phyloP scores from a whole-genome alignment of 2,888 invertebrate species.

The Pristionchus arcanus region DNA sequence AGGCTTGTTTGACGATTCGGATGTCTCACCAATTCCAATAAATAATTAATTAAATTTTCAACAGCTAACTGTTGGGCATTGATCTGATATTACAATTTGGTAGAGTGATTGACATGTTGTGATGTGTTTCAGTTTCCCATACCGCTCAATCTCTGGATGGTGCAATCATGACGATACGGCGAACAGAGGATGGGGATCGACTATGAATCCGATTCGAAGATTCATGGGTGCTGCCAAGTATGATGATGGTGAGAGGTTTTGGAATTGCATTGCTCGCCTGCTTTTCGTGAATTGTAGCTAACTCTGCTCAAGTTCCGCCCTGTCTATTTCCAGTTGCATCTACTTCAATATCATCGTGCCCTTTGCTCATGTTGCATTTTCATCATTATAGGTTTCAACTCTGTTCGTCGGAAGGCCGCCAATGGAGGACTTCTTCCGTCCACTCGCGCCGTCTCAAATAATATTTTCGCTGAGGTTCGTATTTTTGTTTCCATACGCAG shows the following conservation, averaged over 20 bases:
- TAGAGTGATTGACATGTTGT: too few relatives aligned
- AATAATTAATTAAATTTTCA: too few relatives aligned
- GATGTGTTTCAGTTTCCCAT: slow-evolving; percentile 57
- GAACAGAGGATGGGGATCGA: slow-evolving; percentile 84
- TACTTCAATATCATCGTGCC: neutral
- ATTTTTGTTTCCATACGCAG: neutral
- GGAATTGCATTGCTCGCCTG: neutral
- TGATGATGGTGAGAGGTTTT: slow-evolving; percentile 79
- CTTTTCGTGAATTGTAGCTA: neutral
- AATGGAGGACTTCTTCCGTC: slow-evolving; percentile 39
- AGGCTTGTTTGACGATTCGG: neutral
- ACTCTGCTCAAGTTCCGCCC: too few relatives aligned
- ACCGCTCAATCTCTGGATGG: slow-evolving; percentile 85
- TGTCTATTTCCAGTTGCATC: neutral
- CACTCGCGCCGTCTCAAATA: slow-evolving; percentile 39
- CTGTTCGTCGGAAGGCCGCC: slow-evolving; percentile 26
- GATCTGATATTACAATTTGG: too few relatives aligned
- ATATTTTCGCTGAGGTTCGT: slow-evolving; percentile 41
- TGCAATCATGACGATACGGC: slow-evolving; percentile 87
- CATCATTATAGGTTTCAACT: slow-evolving; percentile 27
- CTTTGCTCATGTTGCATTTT: neutral
- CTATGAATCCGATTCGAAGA: slow-evolving; percentile 89
- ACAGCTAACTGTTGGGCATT: too few relatives aligned
- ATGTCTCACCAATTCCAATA: too few relatives aligned
- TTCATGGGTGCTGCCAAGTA: slow-evolving; percentile 88